Evolutionary conservation across 2,113 vertebrate genomes (phyloP), one percentile per base, ranked within the genome.

Genomic region (Hippoglossus stenolepis): DNA sequence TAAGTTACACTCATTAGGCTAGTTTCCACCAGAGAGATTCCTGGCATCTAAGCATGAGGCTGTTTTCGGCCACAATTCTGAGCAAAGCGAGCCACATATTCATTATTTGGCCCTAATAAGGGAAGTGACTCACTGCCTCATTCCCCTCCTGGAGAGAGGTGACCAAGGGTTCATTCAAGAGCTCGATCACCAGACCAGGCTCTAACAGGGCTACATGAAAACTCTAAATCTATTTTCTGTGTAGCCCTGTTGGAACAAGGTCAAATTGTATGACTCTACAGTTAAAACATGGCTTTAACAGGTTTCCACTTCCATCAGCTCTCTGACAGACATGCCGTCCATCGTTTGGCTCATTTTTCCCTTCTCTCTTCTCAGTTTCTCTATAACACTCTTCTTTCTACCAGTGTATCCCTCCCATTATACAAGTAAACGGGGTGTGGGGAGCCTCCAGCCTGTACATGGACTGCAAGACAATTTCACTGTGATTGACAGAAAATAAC

Each of bases 11-110:
- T 70, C 73, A 54, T 83, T 68, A 61, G 70, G 31, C 35, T 54
- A 12, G 21, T 79, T 79, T 83, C 45, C 59, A 78, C 11, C 43
- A 17, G 14, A 49, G 45, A 49, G 4, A 18, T 49, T 49, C 15
- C 17, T 49, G 45, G 45, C 45, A n/a, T 21, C 18, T n/a, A 24
- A 40, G 62, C n/a, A 59, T 75, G 23, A 47, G 18, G 21, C 8
- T 61, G 12, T 28, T 70, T 65, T 54, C 17, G 11, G 23, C 24
- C 56, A 21, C 47, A 43, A 57, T 59, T 53, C 67, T 21, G 2
- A 57, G 31, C 51, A 53, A 54, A 59, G 28, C 21, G 40, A 7
- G 23, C 12, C 56, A 28, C 56, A 66, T 26, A 72, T 51, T 64
- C 49, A 69, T 38, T 53, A 15, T 64, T 43, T 56, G 49, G 51